Conservation (phyloP, 2,888 invertebrate species). For the Drosophila yooni region DNA sequence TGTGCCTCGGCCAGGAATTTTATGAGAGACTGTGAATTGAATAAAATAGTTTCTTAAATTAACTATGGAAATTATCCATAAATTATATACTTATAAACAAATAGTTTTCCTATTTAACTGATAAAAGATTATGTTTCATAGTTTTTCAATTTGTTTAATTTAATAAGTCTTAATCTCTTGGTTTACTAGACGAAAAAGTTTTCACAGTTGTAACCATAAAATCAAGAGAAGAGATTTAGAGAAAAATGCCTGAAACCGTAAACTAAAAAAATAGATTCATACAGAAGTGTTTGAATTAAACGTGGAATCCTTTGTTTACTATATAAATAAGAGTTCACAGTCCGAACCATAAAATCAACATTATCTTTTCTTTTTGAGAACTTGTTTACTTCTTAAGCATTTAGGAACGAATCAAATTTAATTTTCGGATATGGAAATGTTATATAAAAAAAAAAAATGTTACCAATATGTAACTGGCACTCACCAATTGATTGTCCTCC, state of each 20-base stretch:
- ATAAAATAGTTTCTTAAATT: background rate
- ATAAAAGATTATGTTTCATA: background rate
- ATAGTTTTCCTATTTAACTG: background rate
- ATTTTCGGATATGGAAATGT: background rate
- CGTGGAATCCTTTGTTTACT: background rate
- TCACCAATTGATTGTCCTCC: slow-evolving; percentile 94
- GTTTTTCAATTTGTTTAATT: background rate
- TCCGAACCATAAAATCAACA: background rate
- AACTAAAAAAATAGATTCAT: background rate
- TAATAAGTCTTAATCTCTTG: background rate
- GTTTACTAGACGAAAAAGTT: no score
- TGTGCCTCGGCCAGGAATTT: slow-evolving; percentile 94
- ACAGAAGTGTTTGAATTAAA: background rate
- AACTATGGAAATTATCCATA: background rate
- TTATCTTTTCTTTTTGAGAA: background rate
- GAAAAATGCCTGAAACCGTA: background rate
- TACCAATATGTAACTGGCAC: slow-evolving; percentile 35
- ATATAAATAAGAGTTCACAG: background rate
- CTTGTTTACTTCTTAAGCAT: background rate
- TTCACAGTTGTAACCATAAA: background rate
- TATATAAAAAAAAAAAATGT: background rate
- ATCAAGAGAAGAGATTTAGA: background rate
- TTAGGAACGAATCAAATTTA: background rate
- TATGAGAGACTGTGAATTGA: slow-evolving; percentile 89
- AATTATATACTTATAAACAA: background rate